Percentiles rank a stretch among this genome's conserved stretches.
phyloP scores from a whole-genome alignment of 1,140 invertebrate species.

The Lethrus apterus region DNA sequence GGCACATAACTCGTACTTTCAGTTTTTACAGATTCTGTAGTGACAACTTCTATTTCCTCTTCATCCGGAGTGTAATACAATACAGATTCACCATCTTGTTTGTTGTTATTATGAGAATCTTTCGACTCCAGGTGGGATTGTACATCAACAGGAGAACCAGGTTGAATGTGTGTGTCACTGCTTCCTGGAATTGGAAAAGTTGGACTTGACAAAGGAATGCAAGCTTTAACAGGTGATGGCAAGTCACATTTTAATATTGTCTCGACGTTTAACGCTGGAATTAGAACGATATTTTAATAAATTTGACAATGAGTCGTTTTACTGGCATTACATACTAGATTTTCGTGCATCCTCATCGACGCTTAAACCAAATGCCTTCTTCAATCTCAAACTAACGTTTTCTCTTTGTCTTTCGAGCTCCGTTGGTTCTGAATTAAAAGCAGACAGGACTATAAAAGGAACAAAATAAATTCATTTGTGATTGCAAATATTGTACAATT shows the following conservation, averaged over 20 bases:
- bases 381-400: slow-evolving; percentile 64
- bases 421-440: slow-evolving; percentile 61
- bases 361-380: slow-evolving; percentile 40
- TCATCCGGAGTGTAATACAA: slow-evolving; percentile 38
- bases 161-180: slow-evolving; percentile 5
- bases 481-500: slow-evolving; percentile 4
- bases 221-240: slow-evolving; percentile 23
- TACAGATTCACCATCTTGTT: slow-evolving; percentile 21
- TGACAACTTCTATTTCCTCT: slow-evolving; percentile 21
- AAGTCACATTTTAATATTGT: slow-evolving; percentile 33
- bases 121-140: no score
- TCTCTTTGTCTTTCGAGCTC: slow-evolving; percentile 65
- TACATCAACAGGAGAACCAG: no score
- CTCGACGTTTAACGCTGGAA: slow-evolving; percentile 32
- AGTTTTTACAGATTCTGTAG: slow-evolving; percentile 11
- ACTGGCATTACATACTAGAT: slow-evolving; percentile 25
- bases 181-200: slow-evolving; percentile 26
- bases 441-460: slow-evolving; percentile 31
- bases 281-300: not conserved
- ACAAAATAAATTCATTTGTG: not conserved
- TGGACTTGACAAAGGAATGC: slow-evolving; percentile 22
- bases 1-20: slow-evolving; percentile 35
- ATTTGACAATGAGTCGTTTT: not conserved
- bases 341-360: slow-evolving; percentile 34
- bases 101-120: no score